These are phyloP conservation scores for Zaprionus kolodkinae DNA, from an alignment of 1,140 invertebrate genomes.

Conservation along the genomic window DNA sequence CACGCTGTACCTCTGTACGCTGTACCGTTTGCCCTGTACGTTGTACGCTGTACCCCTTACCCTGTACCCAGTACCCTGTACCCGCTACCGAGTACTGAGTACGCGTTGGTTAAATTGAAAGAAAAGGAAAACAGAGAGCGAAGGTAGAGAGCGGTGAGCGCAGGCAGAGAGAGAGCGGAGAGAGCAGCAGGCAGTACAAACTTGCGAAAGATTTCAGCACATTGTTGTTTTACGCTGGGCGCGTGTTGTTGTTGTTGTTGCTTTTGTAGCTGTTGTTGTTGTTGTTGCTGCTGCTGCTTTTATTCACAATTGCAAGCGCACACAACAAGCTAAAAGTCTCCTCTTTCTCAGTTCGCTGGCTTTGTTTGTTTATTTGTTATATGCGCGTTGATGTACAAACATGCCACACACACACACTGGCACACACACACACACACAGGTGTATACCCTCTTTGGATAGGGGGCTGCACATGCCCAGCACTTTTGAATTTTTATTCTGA, in stretches of 20 bases:
- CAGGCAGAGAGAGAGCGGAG: conserved; percentile 18
- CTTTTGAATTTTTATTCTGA: conserved; percentile 68
- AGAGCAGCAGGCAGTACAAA: conserved; percentile 28
- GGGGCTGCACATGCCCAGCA: conserved; percentile 46
- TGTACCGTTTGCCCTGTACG: no score
- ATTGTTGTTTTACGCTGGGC: conserved; percentile 57
- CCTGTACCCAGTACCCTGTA: no score
- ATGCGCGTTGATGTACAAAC: conserved; percentile 66
- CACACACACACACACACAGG: conserved; percentile 25
- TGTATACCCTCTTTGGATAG: conserved; percentile 29
- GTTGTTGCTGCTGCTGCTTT: conserved; percentile 44
- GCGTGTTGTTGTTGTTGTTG: conserved; percentile 19
- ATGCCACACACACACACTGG: conserved; percentile 50
- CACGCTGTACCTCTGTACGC: no score
- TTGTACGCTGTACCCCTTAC: no score
- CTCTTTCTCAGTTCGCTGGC: conserved; percentile 40
- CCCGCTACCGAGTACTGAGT: conserved; percentile 6
- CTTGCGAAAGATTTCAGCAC: conserved; percentile 61
- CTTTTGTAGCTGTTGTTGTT: conserved; percentile 32
- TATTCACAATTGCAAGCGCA: conserved; percentile 65
- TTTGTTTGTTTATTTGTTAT: conserved; percentile 63
- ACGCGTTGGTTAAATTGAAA: conserved; percentile 40
- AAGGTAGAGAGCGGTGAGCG: not conserved
- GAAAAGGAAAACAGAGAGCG: conserved; percentile 31
- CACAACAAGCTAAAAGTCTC: conserved; percentile 60